These are phyloP conservation scores for Branchipolynoe longqiensis DNA, from an alignment of 2,888 invertebrate species.

Conservation along the genomic window DNA sequence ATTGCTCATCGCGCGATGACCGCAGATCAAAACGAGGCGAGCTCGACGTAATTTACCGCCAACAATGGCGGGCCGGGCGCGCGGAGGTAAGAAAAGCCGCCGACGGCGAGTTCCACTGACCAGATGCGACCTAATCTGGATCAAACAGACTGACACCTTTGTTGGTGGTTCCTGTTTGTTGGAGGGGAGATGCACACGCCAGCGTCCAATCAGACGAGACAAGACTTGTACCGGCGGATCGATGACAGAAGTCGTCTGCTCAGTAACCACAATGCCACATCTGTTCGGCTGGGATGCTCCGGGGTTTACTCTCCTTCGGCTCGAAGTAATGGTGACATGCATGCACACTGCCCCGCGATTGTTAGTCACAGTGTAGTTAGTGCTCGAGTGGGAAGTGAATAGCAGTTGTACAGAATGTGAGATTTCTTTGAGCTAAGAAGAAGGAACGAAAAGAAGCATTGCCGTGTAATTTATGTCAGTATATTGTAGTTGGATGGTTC, in stretches of 20 bases:
- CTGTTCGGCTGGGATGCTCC: no score
- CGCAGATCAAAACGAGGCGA: conserved; percentile 39
- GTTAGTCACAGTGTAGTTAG: no score
- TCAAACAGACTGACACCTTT: conserved; percentile 44
- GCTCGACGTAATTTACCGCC: conserved; percentile 34
- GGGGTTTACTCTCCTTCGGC: no score
- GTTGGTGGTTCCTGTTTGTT: background rate
- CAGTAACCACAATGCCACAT: conserved; percentile 6
- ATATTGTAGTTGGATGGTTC: no score
- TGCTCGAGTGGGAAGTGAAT: no score
- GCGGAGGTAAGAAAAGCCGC: background rate
- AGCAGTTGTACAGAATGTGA: no score
- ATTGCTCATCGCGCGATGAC: conserved; percentile 42
- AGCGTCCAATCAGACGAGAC: conserved; percentile 36
- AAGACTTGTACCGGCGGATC: conserved; percentile 19
- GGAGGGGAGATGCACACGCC: conserved; percentile 11
- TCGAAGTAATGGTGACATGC: no score
- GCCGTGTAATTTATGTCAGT: no score
- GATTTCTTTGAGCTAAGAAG: no score
- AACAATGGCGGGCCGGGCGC: conserved; percentile 3
- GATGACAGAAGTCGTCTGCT: conserved; percentile 37
- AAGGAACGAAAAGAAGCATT: no score
- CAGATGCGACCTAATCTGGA: conserved; percentile 34
- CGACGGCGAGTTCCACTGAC: background rate
- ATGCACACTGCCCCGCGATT: no score